Percentiles rank a stretch among this genome's conserved stretches.
Conservation (phyloP, 2,888 invertebrate genomes). For the Fabriciana adippe region DNA sequence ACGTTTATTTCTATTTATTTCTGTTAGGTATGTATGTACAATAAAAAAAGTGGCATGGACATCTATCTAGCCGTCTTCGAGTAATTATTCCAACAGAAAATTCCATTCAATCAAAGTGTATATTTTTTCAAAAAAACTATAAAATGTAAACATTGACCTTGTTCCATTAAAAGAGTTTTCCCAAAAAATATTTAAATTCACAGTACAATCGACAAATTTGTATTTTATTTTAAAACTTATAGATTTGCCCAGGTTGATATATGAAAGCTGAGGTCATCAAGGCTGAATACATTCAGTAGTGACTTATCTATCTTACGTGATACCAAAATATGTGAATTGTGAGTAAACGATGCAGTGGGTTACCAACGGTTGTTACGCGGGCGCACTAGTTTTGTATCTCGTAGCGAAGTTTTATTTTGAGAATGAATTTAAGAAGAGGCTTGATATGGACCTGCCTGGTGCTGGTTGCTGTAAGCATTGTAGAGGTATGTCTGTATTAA, state of each 20-base stretch:
- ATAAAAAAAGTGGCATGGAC: too few relatives aligned
- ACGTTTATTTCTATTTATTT: too few relatives aligned
- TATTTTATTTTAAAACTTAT: too few relatives aligned
- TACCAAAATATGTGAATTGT: conserved; percentile 10
- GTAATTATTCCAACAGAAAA: too few relatives aligned
- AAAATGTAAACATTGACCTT: too few relatives aligned
- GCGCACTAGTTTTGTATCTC: conserved; percentile 62
- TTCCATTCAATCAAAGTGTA: too few relatives aligned
- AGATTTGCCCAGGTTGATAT: conserved; percentile 4
- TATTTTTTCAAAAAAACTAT: too few relatives aligned
- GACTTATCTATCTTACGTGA: conserved; percentile 52
- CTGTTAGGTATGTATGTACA: too few relatives aligned
- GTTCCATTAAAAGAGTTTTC: not conserved
- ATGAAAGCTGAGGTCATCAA: conserved; percentile 26
- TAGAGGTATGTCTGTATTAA: conserved; percentile 55
- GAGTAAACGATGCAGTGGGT: conserved; percentile 50
- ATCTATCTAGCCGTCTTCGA: too few relatives aligned
- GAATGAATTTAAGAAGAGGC: conserved; percentile 63
- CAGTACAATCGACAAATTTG: too few relatives aligned
- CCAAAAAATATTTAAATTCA: not conserved
- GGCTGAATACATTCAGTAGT: conserved; percentile 43
- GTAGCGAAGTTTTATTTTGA: conserved; percentile 61
- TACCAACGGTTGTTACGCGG: conserved; percentile 60
- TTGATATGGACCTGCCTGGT: conserved; percentile 49
- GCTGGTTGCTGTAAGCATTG: conserved; percentile 49